phyloP scores from a whole-genome alignment of 2,113 vertebrate species.

The Abramis brama region DNA sequence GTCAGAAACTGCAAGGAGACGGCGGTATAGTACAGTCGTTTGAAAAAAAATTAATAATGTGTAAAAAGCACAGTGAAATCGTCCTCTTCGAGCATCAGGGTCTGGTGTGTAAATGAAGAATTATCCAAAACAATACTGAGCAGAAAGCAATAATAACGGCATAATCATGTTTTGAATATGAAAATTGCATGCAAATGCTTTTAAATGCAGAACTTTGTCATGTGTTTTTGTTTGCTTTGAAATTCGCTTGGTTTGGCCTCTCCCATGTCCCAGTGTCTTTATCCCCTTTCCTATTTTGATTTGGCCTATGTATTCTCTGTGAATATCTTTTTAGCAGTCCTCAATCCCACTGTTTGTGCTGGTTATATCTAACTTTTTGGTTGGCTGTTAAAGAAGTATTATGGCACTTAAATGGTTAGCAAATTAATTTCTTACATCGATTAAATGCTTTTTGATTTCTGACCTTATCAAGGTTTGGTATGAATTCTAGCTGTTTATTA shows the following conservation, averaged over 20 bases:
- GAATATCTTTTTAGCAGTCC: constrained; percentile 15
- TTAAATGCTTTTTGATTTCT: constrained; percentile 18
- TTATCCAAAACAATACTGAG: constrained; percentile 45
- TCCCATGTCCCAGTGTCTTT: constrained; percentile 11
- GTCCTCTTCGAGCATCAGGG: constrained; percentile 43
- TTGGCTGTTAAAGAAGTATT: constrained; percentile 14
- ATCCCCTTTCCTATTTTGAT: constrained; percentile 4
- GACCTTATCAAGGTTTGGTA: neutral
- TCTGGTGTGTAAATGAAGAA: constrained; percentile 31
- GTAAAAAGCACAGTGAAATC: constrained; percentile 16
- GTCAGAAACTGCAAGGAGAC: constrained; percentile 11
- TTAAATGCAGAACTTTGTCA: constrained; percentile 19
- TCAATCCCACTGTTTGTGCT: constrained; percentile 27
- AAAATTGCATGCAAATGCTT: constrained; percentile 37
- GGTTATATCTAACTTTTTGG: constrained; percentile 24
- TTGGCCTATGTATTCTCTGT: constrained; percentile 19
- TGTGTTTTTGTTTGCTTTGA: constrained; percentile 11
- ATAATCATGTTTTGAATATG: constrained; percentile 36
- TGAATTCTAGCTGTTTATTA: constrained; percentile 25
- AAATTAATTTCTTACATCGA: constrained; percentile 23
- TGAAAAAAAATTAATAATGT: neutral
- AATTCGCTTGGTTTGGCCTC: neutral
- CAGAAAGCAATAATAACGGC: constrained; percentile 50
- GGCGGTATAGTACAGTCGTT: constrained; percentile 20
- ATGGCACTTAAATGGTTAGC: constrained; percentile 26